Percentiles rank a stretch among this genome's conserved stretches.
These are phyloP conservation scores for Prunella strophiata DNA, from an alignment of 2,797 vertebrate species.

Conservation along the genomic window DNA sequence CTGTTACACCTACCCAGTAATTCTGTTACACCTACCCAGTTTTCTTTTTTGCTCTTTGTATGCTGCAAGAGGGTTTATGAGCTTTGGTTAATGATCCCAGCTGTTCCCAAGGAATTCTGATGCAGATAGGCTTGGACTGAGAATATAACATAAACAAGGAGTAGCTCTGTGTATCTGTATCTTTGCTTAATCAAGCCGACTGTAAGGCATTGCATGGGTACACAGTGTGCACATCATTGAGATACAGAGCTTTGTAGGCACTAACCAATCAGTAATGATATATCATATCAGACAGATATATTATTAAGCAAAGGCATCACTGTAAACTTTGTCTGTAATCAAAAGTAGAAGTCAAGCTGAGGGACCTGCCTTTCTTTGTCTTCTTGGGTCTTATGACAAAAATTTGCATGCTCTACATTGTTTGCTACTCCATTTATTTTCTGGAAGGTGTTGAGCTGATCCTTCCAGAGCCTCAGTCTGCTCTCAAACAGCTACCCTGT, in stretches of 20 bases:
- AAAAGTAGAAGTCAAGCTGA: background rate
- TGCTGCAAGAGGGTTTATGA: background rate
- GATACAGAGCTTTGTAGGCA: background rate
- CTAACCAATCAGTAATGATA: background rate
- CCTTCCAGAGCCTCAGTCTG: background rate
- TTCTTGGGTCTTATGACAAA: background rate
- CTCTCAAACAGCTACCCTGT: background rate
- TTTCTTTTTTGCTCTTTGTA: conserved; percentile 44
- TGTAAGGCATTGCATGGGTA: background rate
- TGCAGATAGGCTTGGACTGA: background rate
- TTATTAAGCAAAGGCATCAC: background rate
- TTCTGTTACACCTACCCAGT: conserved; percentile 37
- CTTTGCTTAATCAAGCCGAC: background rate
- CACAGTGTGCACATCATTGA: background rate
- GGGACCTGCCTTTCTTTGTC: background rate
- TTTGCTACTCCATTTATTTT: background rate
- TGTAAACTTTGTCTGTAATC: background rate
- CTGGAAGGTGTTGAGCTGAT: background rate
- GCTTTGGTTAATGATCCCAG: conserved; percentile 7
- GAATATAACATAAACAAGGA: background rate
- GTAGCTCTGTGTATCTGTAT: background rate
- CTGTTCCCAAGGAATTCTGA: background rate
- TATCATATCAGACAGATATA: background rate
- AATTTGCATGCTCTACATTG: background rate
- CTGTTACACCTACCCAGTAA: conserved; percentile 50